A percentile compares a stretch with the other conserved stretches of the same genome.
phyloP scores from a whole-genome alignment of 2,797 vertebrate genomes.

The Nyctibius grandis region DNA sequence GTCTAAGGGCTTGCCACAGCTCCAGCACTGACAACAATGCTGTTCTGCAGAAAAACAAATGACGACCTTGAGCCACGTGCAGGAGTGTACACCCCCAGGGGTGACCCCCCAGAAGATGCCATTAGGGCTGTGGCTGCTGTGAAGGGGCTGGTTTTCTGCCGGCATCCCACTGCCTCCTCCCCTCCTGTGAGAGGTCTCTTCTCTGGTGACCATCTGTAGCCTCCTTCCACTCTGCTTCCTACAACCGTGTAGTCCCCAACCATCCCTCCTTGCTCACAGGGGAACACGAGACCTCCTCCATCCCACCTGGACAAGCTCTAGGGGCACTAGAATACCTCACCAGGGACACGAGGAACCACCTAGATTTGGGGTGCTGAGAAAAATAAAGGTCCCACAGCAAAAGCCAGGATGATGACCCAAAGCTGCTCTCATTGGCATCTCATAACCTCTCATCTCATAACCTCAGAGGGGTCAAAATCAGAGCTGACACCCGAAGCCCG shows the following conservation, averaged over 20 bases:
- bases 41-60: not conserved
- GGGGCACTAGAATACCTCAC: not conserved
- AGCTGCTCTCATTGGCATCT: not conserved
- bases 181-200: too few species aligned
- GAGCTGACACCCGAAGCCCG: not conserved
- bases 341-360: not conserved
- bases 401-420: not conserved
- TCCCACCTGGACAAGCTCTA: not conserved
- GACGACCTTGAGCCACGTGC: rapidly evolving
- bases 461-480: not conserved
- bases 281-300: not conserved
- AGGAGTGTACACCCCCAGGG: not conserved
- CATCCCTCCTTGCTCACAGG: not conserved
- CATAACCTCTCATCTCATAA: rapidly evolving
- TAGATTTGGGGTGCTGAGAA: not conserved
- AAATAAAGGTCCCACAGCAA: not conserved
- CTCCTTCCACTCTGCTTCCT: not conserved
- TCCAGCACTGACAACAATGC: rapidly evolving
- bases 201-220: not conserved
- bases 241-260: not conserved
- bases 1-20: not conserved
- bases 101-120: not conserved
- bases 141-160: not conserved
- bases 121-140: rapidly evolving
- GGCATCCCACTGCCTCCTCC: not conserved